Base-by-base conservation (phyloP, 2,113 vertebrate genomes). In the Dicentrarchus labrax region DNA sequence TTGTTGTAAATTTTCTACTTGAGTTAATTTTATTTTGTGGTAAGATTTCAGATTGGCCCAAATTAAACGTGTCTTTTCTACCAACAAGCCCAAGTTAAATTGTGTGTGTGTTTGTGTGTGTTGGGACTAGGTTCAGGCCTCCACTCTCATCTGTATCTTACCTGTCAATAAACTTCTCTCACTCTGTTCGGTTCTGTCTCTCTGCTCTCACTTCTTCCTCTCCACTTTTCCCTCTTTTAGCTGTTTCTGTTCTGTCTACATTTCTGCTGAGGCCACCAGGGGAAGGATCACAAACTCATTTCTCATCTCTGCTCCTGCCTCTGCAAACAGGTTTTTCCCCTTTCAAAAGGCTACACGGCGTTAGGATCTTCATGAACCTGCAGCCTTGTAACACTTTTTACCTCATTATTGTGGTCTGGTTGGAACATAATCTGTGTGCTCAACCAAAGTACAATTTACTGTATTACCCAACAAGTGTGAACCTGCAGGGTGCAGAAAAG, bases 31-130 rank as follows among this genome's bases (percentile, higher is more conserved):
- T 89, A 19, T 82, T 86, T 73, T 84, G 83, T 89, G 86, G 71
- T 38, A 61, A 78, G 13, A 76, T 65, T 83, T 82, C 77, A 71
- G 39, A 87, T 84, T 61, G 77, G 67, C 76, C 88, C 82, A 89
- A 89, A 88, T 91, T 84, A 89, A 91, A 91, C 71, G 17, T 62
- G 16, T 84, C 61, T 92, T 93, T 94, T 91, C 80, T 88, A 91
- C 89, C 78, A 84, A 86, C 53, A 7, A 86, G 36, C 69, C 73
- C 56, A 74, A 72, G 45, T 72, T n/a, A 82, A 66, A 57, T 4
- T 70, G 45, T 80, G 68, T 79, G 72, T 88, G 56, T 76, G 50
- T 78, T 6, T 48, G 65, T 75, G 22, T 83, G 50, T 84, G 81
- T 86, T 41, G 24, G 50, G 54, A 56, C 15, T 41, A 9, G 72